phyloP scores from a whole-genome alignment of 1,140 invertebrate genomes.

The Radopholus similis region DNA sequence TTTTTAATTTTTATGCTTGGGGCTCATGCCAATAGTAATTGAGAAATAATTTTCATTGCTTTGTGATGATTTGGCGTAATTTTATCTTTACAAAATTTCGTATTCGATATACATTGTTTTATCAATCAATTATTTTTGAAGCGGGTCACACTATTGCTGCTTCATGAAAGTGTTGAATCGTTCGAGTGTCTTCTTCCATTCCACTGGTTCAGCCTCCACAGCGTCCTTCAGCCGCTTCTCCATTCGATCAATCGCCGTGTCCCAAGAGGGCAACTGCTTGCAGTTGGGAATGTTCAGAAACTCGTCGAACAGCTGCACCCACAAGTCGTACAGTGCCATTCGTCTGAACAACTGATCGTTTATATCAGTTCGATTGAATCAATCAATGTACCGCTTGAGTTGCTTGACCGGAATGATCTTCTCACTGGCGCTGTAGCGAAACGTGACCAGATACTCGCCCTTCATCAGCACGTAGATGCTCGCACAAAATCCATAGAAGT shows the following conservation, averaged over 20 bases:
- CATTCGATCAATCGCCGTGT: not conserved
- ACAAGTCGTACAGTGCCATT: constrained; percentile 21
- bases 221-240: constrained; percentile 11
- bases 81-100: too few relatives aligned
- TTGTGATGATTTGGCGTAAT: too few relatives aligned
- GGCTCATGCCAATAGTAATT: too few relatives aligned
- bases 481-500: constrained; percentile 37
- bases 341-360: constrained; percentile 26
- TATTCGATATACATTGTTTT: too few relatives aligned
- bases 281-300: constrained; percentile 42
- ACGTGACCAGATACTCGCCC: constrained; percentile 30
- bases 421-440: constrained; percentile 4
- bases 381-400: constrained; percentile 24
- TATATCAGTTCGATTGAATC: not conserved
- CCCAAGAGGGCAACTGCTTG: constrained; percentile 31
- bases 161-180: constrained; percentile 34
- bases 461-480: constrained; percentile 39
- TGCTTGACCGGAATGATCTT: constrained; percentile 38
- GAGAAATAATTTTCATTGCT: too few relatives aligned
- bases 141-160: not conserved
- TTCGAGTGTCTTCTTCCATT: constrained; percentile 27
- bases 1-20: too few relatives aligned
- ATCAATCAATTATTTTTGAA: too few relatives aligned
- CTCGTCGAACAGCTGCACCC: constrained; percentile 34
- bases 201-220: constrained; percentile 8